Conservation (phyloP, 2,888 invertebrate genomes). For the Cremastinae sp. region DNA sequence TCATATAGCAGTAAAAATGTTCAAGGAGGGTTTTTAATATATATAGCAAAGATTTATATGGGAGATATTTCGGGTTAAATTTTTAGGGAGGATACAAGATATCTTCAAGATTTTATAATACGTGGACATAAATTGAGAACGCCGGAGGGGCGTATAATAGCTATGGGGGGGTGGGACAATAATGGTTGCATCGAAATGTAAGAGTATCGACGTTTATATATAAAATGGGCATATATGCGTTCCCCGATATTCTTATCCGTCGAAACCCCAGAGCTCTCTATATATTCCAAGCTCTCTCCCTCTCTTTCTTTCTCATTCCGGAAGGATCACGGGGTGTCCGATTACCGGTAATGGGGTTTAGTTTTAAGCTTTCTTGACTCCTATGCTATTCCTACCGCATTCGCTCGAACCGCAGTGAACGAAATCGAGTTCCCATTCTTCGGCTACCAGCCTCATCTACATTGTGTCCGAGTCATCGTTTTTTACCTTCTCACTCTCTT, state of each 20-base stretch:
- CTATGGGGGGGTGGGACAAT: conserved; percentile 1
- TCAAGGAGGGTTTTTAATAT: too few relatives aligned
- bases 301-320: conserved; percentile 68
- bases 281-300: too few relatives aligned
- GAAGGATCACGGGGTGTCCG: conserved; percentile 70
- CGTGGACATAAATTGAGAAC: not conserved
- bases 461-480: not conserved
- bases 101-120: not conserved
- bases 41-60: too few relatives aligned
- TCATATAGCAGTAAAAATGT: too few relatives aligned
- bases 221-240: conserved; percentile 36
- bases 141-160: not conserved
- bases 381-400: conserved; percentile 32
- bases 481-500: too few relatives aligned
- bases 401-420: conserved; percentile 35
- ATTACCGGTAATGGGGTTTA: conserved; percentile 72
- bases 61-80: too few relatives aligned
- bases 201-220: conserved; percentile 60
- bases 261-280: conserved; percentile 35
- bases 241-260: conserved; percentile 50
- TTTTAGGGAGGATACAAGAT: too few relatives aligned
- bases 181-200: conserved; percentile 13
- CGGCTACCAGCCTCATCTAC: conserved; percentile 3
- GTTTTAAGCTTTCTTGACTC: conserved; percentile 67
- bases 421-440: conserved; percentile 23